A percentile compares a stretch with the other conserved stretches of the same genome.
Evolutionary conservation across 2,888 invertebrate species (phyloP).

Genomic region (Noctua pronuba): DNA sequence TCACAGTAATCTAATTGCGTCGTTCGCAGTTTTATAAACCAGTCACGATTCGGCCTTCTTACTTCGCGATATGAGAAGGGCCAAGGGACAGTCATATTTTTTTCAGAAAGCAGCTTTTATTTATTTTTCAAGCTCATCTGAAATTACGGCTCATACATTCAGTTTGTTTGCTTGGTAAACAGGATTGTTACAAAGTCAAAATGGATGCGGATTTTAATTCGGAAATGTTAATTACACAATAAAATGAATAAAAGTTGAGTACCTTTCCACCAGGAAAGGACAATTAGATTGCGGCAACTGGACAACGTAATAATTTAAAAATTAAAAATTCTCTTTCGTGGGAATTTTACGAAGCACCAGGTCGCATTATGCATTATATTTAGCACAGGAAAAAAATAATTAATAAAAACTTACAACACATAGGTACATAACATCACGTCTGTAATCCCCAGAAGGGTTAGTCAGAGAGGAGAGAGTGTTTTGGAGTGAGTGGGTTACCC

Average conservation of each 20-base stretch:
- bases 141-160: slow-evolving; percentile 1
- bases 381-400: background rate
- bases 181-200: slow-evolving; percentile 7
- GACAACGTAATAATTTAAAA: slow-evolving; percentile 34
- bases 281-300: slow-evolving; percentile 44
- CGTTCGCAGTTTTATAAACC: slow-evolving; percentile 22
- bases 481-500: too few relatives aligned
- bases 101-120: slow-evolving; percentile 3
- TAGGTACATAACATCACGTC: too few relatives aligned
- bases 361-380: background rate
- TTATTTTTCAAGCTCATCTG: slow-evolving; percentile 12
- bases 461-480: too few relatives aligned
- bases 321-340: slow-evolving; percentile 31
- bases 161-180: slow-evolving; percentile 16
- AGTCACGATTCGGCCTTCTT: slow-evolving; percentile 37
- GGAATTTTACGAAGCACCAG: background rate
- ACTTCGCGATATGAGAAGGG: slow-evolving; percentile 17
- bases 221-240: slow-evolving; percentile 26
- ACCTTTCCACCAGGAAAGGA: slow-evolving; percentile 24
- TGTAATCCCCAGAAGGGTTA: background rate
- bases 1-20: slow-evolving; percentile 31
- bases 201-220: slow-evolving; percentile 1
- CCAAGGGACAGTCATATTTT: slow-evolving; percentile 18
- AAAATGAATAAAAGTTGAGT: slow-evolving; percentile 27
- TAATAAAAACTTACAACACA: background rate